Percentiles rank a stretch among this genome's conserved stretches.
Evolutionary conservation across 2,113 vertebrate species (phyloP).

Genomic region (Microtus montanus): DNA sequence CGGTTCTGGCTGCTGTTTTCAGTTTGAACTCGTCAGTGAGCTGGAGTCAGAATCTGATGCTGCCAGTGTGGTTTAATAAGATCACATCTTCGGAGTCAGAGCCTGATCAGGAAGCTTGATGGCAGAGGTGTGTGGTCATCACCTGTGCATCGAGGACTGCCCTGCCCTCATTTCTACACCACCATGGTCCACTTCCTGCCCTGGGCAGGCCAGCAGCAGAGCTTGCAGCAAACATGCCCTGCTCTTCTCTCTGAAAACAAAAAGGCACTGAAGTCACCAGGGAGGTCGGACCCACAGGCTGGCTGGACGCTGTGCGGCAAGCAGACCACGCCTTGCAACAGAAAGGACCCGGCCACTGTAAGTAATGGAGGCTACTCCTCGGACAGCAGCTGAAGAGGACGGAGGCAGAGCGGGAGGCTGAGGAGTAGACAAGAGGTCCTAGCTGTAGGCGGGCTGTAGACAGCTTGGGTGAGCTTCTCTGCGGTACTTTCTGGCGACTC

Average conservation of each 20-base stretch:
- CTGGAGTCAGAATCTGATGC: neutral
- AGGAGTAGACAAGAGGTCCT: neutral
- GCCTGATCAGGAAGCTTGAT: neutral
- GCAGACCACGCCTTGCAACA: neutral
- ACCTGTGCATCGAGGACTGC: neutral
- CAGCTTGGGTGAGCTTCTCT: neutral
- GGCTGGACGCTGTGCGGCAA: neutral
- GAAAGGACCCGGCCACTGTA: neutral
- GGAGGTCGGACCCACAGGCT: neutral
- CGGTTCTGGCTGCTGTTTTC: neutral
- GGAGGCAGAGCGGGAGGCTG: neutral
- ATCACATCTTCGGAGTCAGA: neutral
- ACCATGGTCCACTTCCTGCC: neutral
- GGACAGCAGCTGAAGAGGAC: neutral
- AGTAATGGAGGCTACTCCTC: neutral
- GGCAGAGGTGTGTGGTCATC: neutral
- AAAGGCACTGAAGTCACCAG: slow-evolving; percentile 86
- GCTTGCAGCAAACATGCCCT: neutral
- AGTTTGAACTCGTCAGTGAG: neutral
- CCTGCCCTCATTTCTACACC: neutral
- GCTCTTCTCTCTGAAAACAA: slow-evolving; percentile 57
- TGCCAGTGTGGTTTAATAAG: neutral
- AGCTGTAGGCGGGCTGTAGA: neutral
- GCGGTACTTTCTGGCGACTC: neutral
- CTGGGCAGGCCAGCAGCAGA: neutral